Evolutionary conservation across 2,888 invertebrate genomes (phyloP), one percentile per base, ranked within the genome.

Genomic region (Drosophila ustulata): DNA sequence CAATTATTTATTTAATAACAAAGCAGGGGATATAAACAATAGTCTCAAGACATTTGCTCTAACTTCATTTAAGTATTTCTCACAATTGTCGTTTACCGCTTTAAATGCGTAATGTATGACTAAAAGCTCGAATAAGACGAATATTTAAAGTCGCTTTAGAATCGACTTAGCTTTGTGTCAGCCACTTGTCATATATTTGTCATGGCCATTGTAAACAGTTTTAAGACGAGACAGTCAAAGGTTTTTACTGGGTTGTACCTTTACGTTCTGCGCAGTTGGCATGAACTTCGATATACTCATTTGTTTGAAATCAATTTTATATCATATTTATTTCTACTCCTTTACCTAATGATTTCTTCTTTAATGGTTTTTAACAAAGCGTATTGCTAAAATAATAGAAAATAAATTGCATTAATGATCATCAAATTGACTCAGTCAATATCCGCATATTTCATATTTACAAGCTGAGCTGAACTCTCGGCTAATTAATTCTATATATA

Each of bases 141-240:
- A 41, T 53, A 53, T 18, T 43, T 18, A 55, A n/a, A 34, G 43
- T 37, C 37, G 51, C 70, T 80, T 65, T 71, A 82, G 78, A 87
- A 84, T 78, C 57, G 47, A 51, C 56, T 51, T 39, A 65, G 61
- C 59, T 53, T 56, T 78, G 77, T 66, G 52, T 65, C 18, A 47
- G 66, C 32, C 75, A 78, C 77, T 67, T 86, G 66, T 73, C 69
- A 57, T 30, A 50, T 47, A 57, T 58, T 73, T 74, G 59, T 75
- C 82, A 78, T 46, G 84, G 82, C 71, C 76, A 83, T 79, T 80
- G 84, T 76, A 71, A 80, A 74, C 76, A 83, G 70, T 77, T 79
- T 83, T 75, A 72, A 87, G 74, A 66, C 68, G 65, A 32, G 63
- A 64, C 68, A 55, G 63, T 57, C 69, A 75, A 79, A 79, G 79